Conservation (phyloP, 2,797 vertebrate genomes). For the Chiloscyllium punctatum region DNA sequence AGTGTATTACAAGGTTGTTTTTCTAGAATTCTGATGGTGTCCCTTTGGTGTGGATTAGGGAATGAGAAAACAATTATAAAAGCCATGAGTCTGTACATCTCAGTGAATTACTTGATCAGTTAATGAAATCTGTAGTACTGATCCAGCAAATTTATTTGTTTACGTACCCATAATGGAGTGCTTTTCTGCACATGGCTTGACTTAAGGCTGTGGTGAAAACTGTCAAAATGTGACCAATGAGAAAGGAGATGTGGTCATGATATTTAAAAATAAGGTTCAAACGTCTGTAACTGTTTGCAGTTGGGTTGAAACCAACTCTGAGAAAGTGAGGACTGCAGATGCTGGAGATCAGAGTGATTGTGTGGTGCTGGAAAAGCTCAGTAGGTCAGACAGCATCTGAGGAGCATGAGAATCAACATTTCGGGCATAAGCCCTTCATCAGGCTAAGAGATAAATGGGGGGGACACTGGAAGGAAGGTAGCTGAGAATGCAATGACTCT, state of each 20-base stretch:
- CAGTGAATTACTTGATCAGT: not conserved
- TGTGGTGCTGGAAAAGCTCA: too few relatives aligned
- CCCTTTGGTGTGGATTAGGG: not conserved
- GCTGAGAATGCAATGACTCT: too few relatives aligned
- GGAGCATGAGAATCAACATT: too few relatives aligned
- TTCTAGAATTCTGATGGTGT: not conserved
- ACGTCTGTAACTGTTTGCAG: not conserved
- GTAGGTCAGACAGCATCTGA: too few relatives aligned
- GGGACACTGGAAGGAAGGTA: too few relatives aligned
- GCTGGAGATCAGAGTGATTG: too few relatives aligned
- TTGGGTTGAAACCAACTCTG: too few relatives aligned
- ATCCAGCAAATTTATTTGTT: not conserved
- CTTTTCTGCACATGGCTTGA: not conserved
- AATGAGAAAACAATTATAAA: too few relatives aligned
- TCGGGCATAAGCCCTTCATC: too few relatives aligned
- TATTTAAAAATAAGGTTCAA: not conserved
- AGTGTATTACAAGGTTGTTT: slow-evolving; percentile 48
- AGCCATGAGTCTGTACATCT: too few relatives aligned
- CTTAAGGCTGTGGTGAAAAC: not conserved
- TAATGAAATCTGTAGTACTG: not conserved
- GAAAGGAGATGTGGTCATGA: not conserved
- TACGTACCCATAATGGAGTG: not conserved
- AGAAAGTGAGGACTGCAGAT: too few relatives aligned
- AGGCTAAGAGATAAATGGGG: too few relatives aligned
- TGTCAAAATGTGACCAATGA: not conserved